phyloP scores from a whole-genome alignment of 2,888 invertebrate genomes.

The Tanypteryx hageni region DNA sequence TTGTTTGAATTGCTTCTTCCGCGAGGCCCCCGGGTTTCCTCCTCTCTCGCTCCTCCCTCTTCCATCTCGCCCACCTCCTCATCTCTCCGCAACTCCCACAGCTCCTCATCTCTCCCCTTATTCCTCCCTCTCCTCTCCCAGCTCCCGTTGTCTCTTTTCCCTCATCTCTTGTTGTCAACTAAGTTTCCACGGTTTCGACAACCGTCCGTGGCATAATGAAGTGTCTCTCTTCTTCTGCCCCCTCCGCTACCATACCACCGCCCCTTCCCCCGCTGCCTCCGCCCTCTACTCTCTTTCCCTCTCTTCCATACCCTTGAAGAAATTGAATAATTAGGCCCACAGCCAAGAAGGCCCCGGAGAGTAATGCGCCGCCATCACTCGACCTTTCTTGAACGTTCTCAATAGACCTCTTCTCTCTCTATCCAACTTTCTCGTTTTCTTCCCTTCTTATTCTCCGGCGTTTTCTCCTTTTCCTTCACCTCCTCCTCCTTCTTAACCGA shows the following conservation, averaged over 20 bases:
- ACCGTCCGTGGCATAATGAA: conserved; percentile 31
- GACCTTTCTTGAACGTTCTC: conserved; percentile 38
- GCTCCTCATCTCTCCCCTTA: neutral
- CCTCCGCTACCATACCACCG: neutral
- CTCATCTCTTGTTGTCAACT: neutral
- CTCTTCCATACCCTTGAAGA: conserved; percentile 5
- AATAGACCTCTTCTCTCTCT: neutral
- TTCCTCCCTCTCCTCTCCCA: neutral
- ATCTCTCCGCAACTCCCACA: neutral
- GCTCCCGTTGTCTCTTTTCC: neutral
- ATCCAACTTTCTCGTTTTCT: neutral
- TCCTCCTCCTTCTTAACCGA: neutral
- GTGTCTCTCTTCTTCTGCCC: neutral
- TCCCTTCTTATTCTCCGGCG: neutral
- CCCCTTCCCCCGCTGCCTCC: neutral
- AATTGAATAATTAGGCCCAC: conserved; percentile 54
- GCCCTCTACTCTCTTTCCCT: neutral
- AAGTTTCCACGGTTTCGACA: neutral
- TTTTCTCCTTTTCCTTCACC: neutral
- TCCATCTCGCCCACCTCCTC: neutral
- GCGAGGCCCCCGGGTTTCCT: neutral
- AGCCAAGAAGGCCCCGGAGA: conserved; percentile 36
- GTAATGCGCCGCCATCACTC: conserved; percentile 52
- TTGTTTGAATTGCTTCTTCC: conserved; percentile 47
- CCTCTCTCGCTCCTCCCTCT: neutral